A percentile compares a stretch with the other conserved stretches of the same genome.
Conservation (phyloP, 2,797 vertebrate species). For the Delichon dasypus region DNA sequence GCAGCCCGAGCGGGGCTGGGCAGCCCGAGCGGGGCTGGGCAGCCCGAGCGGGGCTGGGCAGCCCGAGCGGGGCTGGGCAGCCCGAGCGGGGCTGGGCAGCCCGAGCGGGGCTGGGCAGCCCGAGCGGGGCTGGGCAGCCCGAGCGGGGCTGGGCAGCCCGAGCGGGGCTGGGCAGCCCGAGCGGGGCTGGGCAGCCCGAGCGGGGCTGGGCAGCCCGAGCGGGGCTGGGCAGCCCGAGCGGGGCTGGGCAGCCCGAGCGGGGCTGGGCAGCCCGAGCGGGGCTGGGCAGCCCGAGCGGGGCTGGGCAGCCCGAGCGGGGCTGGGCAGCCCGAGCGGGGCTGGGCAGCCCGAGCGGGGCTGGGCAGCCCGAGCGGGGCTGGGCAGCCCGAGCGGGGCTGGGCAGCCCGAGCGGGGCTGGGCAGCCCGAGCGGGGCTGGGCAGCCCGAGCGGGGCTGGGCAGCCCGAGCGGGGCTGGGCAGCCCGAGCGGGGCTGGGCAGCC, state of each 20-base stretch:
- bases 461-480: background rate
- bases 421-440: background rate
- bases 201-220: background rate
- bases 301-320: background rate
- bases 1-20: background rate
- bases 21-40: rapidly evolving
- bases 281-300: background rate
- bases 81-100: background rate
- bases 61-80: rapidly evolving
- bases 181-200: background rate
- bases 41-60: background rate
- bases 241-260: background rate
- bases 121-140: background rate
- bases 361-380: rapidly evolving
- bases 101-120: rapidly evolving
- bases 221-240: background rate
- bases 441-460: rapidly evolving
- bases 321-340: rapidly evolving
- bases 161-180: background rate
- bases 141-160: rapidly evolving
- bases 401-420: rapidly evolving
- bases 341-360: background rate
- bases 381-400: background rate
- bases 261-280: background rate
- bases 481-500: rapidly evolving